These are phyloP conservation scores for Catajapyx aquilonaris DNA, from an alignment of 1,140 invertebrate species.

Conservation along the genomic window DNA sequence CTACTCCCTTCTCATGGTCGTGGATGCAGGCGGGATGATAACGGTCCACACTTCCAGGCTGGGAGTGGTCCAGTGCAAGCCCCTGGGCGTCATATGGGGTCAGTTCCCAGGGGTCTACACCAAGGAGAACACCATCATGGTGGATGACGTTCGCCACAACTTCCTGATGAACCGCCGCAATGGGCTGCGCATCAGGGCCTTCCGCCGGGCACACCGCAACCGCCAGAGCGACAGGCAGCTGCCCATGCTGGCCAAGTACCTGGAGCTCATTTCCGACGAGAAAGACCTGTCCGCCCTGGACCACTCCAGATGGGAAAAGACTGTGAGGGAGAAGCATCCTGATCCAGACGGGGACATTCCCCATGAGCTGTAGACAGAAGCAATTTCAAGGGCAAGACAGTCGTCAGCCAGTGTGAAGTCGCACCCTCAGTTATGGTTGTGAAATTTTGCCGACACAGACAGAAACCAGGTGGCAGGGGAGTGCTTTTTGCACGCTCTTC, in stretches of 20 bases:
- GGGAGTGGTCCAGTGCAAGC: conserved; percentile 84
- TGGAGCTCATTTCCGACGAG: conserved; percentile 59
- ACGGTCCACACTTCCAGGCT: conserved; percentile 73
- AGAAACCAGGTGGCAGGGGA: too few species aligned
- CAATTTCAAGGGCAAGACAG: too few species aligned
- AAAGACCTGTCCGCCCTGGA: conserved; percentile 69
- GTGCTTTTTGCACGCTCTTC: too few species aligned
- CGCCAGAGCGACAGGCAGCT: conserved; percentile 66
- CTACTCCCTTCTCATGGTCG: conserved; percentile 83
- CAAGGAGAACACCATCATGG: conserved; percentile 90
- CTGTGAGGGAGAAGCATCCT: too few species aligned
- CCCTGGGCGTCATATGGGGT: conserved; percentile 90
- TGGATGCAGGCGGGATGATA: conserved; percentile 87
- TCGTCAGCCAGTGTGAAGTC: too few species aligned
- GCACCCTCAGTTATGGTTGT: too few species aligned
- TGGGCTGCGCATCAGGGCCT: conserved; percentile 74
- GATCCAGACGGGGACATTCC: too few species aligned
- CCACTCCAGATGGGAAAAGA: conserved; percentile 80
- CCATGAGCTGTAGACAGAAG: too few species aligned
- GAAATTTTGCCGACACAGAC: too few species aligned
- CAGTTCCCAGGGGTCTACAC: conserved; percentile 59
- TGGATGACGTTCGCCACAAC: conserved; percentile 90
- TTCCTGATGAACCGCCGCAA: conserved; percentile 96
- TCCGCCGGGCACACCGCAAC: conserved; percentile 73
- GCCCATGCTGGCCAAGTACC: conserved; percentile 57